These are phyloP conservation scores for Arrhopalites spinosus DNA, from an alignment of 2,888 invertebrate genomes.

Conservation along the genomic window DNA sequence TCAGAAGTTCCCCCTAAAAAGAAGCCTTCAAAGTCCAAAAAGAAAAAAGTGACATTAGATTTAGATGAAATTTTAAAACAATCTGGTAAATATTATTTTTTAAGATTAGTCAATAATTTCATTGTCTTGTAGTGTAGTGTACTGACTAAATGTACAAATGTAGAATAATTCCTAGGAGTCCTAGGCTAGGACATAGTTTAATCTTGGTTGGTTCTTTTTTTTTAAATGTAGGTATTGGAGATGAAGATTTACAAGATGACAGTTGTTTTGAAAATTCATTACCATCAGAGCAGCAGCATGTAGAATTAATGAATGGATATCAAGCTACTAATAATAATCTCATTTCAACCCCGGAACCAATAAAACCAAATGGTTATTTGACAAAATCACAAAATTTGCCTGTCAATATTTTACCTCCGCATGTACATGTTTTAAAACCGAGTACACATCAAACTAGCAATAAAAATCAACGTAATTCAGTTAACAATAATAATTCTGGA, in stretches of 20 bases:
- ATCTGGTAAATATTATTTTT: no score
- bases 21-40: conserved; percentile 47
- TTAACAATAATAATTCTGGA: conserved; percentile 13
- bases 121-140: no score
- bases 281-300: neutral
- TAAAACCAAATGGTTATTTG: conserved; percentile 47
- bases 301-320: conserved; percentile 8
- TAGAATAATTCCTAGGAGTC: no score
- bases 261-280: conserved; percentile 42
- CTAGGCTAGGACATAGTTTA: no score
- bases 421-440: conserved; percentile 40
- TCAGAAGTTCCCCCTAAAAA: conserved; percentile 25
- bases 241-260: conserved; percentile 55
- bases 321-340: conserved; percentile 12
- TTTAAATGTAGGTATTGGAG: no score
- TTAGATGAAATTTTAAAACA: conserved; percentile 54
- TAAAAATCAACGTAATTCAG: conserved; percentile 26
- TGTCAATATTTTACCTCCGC: conserved; percentile 30
- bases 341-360: conserved; percentile 8
- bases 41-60: conserved; percentile 52
- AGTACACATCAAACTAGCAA: conserved; percentile 14
- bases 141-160: no score
- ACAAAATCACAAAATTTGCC: conserved; percentile 26
- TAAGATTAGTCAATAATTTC: no score
- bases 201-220: no score